Evolutionary conservation across 2,113 vertebrate genomes (phyloP).

Genomic region (Natator depressus): DNA sequence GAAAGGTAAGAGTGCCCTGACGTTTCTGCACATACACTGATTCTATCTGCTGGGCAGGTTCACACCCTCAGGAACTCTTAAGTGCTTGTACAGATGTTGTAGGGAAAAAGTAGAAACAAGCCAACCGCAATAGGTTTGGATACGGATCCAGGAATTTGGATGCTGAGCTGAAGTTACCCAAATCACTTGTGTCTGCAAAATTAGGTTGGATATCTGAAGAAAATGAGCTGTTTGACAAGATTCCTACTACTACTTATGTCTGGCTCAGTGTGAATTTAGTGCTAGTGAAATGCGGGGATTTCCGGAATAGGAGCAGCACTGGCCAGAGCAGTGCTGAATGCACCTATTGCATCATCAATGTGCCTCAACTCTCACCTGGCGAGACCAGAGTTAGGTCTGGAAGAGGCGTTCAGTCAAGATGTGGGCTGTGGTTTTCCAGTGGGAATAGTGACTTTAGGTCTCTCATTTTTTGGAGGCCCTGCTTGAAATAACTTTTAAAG

Average conservation of each 20-base stretch:
- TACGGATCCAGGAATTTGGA: neutral
- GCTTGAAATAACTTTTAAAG: neutral
- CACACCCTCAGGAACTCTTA: accelerated
- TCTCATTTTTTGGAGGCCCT: neutral
- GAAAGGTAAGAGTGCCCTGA: conserved; percentile 78
- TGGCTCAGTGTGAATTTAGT: neutral
- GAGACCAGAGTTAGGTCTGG: neutral
- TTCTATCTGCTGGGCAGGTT: neutral
- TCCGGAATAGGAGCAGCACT: neutral
- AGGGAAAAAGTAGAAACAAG: neutral
- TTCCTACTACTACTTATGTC: neutral
- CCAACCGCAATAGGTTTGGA: neutral
- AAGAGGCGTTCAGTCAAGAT: neutral
- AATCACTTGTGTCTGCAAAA: neutral
- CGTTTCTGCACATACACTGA: neutral
- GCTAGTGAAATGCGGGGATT: accelerated
- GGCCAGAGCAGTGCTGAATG: neutral
- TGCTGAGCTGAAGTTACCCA: neutral
- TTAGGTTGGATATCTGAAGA: neutral
- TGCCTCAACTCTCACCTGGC: neutral
- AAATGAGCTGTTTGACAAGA: neutral
- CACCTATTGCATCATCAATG: neutral
- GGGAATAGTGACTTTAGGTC: neutral
- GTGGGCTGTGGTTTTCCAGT: neutral
- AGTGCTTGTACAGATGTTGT: accelerated